Base-by-base conservation (phyloP, 1,140 invertebrate genomes). In the Pseudomyrmex gracilis region DNA sequence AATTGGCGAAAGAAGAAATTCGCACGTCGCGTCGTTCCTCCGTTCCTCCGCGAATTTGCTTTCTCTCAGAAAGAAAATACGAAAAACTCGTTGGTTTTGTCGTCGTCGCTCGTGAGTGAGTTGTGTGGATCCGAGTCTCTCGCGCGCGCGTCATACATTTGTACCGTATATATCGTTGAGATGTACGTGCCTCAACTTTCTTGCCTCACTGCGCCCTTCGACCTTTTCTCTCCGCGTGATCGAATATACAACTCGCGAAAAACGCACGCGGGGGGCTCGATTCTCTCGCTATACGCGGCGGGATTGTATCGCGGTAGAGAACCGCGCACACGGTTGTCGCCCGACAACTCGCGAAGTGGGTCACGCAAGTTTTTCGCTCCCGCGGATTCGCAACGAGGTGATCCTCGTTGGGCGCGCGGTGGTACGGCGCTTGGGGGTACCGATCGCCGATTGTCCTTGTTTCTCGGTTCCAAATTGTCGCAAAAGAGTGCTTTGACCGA, bases 401-500 rank as follows among this genome's bases (percentile, higher is more conserved):
- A 63, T 45, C n/a, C n/a, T 34, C 34, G 58, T 8, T n/a, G n/a
- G n/a, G n/a, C 4, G 4, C 34, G 20, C n/a, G 15, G 17, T 17
- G 24, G 22, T 24, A n/a, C 5, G 13, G 4, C 15, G 15, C 8
- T 61, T 49, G 5, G 34, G 34, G 34, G 57, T 49, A 58, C 64
- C 86, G 64, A n/a, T 78, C 13, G 63, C 20, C 24, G 34, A 73
- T 61, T 51, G 24, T 53, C 47, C 20, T 17, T 13, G 2, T 20
- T 34, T 45, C 51, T 60, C 64, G 76, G 13, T n/a, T 24, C 13
- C 13, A 20, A 8, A 2, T 45, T 0, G 47, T 67, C 73, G 53
- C 66, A 58, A 55, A 70, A 61, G 83, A 83, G 78, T 80, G 73
- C 80, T 87, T 91, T 88, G 87, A 90, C 89, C 90, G 88, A 86